Base-by-base conservation (phyloP, 2,888 invertebrate genomes). In the Mythimna loreyi region DNA sequence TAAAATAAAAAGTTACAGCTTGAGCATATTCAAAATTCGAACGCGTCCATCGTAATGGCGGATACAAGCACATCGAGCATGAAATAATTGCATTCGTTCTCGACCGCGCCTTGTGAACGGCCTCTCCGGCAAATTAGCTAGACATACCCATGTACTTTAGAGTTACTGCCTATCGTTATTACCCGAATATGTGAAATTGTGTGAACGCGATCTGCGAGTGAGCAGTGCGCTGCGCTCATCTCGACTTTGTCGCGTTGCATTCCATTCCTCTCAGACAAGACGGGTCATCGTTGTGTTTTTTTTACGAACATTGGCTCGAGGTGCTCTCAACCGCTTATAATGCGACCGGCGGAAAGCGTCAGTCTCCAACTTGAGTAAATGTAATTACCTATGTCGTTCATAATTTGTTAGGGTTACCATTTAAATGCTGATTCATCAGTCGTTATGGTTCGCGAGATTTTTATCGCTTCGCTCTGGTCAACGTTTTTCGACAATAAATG, bases 1-100 rank as follows among this genome's bases (percentile, higher is more conserved):
- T 61, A 59, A 66, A 55, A 69, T 70, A 79, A 82, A 82, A 60
- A 21, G 11, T 40, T 58, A 47, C 19, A 47, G 72, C 58, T 71
- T 67, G 64, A 78, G 68, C 63, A 81, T 82, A 84, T 86, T 86
- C 78, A 81, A 87, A 86, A 81, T 85, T 87, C 83, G 85, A 87
- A 87, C 83, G 83, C 84, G 86, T 86, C 86, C 83, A 84, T 88
- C 86, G 89, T 91, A 88, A 93, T 93, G 91, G 93, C 93, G 93
- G 93, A 91, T 89, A 87, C 87, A 89, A 87, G 88, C 88, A 89
- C 91, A 90, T 90, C 88, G 90, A 91, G 91, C 92, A 92, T 92
- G 91, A 92, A 93, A 93, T 93, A 92, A 93, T 93, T 94, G 93
- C 93, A 93, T 91, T 91, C 84, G 84, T 79, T 84, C 89, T 88